Evolutionary conservation across 2,113 vertebrate genomes (phyloP).

Genomic region (Rhizomys pruinosus): DNA sequence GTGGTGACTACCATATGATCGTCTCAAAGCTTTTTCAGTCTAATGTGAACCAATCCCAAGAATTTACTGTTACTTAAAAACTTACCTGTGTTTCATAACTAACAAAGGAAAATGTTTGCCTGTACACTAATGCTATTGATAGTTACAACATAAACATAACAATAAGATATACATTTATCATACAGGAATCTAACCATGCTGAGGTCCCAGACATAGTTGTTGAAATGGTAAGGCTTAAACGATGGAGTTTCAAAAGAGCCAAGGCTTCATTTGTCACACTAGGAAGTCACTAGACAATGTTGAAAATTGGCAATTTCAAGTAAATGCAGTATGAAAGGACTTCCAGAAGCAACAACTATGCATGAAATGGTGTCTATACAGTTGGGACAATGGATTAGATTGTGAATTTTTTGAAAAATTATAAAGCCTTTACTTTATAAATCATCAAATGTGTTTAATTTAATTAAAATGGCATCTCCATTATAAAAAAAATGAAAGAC

Average conservation of each 20-base stretch:
- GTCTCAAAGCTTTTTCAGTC: not conserved
- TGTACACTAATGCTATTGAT: not conserved
- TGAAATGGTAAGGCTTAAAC: not conserved
- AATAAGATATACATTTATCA: not conserved
- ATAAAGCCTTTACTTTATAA: constrained; percentile 11
- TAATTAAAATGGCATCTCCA: not conserved
- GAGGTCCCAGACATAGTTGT: not conserved
- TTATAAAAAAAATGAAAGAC: not conserved
- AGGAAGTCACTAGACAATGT: not conserved
- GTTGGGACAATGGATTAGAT: not conserved
- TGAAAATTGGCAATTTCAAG: not conserved
- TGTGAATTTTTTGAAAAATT: not conserved
- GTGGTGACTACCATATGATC: not conserved
- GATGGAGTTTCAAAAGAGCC: not conserved
- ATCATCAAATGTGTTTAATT: not conserved
- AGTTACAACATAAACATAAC: not conserved
- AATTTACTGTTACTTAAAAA: not conserved
- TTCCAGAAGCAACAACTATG: not conserved
- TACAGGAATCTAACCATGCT: not conserved
- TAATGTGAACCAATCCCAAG: not conserved
- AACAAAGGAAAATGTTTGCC: not conserved
- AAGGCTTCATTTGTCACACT: not conserved
- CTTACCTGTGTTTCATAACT: not conserved
- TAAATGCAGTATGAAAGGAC: not conserved
- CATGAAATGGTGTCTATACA: too few relatives aligned